Evolutionary conservation across 1,140 invertebrate species (phyloP).

Genomic region (Glossosoma conforme): DNA sequence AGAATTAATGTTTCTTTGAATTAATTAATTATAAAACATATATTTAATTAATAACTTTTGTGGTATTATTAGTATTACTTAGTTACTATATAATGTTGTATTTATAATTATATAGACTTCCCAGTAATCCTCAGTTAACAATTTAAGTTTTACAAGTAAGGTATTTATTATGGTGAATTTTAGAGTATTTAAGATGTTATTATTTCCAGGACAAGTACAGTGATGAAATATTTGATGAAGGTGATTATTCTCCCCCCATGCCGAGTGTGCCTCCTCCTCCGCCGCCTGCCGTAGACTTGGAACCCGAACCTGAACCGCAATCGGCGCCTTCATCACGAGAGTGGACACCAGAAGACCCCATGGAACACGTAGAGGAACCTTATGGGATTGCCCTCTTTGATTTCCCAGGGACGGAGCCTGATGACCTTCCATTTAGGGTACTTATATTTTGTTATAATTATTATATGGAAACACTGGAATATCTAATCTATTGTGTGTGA

Average conservation of each 20-base stretch:
- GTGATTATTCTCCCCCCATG: conserved; percentile 60
- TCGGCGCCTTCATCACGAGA: conserved; percentile 1
- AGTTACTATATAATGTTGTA: too few relatives aligned
- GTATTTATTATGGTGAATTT: not conserved
- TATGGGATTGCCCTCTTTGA: conserved; percentile 72
- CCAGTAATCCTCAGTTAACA: too few relatives aligned
- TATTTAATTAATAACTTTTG: too few relatives aligned
- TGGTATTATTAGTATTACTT: too few relatives aligned
- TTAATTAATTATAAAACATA: too few relatives aligned
- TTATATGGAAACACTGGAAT: too few relatives aligned
- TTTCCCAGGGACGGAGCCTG: conserved; percentile 62
- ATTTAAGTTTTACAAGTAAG: not conserved
- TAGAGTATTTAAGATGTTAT: not conserved
- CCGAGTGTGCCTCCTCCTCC: conserved; percentile 68
- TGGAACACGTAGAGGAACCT: conserved; percentile 42
- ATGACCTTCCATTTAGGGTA: conserved; percentile 70
- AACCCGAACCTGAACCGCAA: conserved; percentile 21
- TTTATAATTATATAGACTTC: too few relatives aligned
- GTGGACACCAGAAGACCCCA: conserved; percentile 25
- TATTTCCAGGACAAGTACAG: conserved; percentile 12
- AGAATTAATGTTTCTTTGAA: too few relatives aligned
- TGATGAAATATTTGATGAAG: conserved; percentile 29
- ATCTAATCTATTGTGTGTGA: too few relatives aligned
- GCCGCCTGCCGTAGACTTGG: conserved; percentile 54
- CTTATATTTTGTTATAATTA: too few relatives aligned